Evolutionary conservation across 2,797 vertebrate species (phyloP).

Genomic region (Myotis planiceps): DNA sequence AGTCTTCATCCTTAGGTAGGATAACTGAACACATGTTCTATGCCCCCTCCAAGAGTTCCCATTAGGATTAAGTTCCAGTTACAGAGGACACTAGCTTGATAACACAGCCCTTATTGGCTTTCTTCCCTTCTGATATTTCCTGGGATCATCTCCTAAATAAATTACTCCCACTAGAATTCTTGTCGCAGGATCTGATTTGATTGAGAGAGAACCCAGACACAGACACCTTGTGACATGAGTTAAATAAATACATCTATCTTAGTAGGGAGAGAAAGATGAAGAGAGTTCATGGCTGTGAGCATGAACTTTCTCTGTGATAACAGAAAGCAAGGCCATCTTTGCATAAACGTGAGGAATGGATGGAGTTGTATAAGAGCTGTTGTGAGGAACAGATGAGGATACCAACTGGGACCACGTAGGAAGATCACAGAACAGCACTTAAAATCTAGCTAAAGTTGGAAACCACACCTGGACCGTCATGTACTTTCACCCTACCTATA

Average conservation of each 20-base stretch:
- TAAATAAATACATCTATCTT: neutral
- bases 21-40: neutral
- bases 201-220: neutral
- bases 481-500: neutral
- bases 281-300: neutral
- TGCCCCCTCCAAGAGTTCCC: neutral
- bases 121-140: neutral
- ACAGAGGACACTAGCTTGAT: neutral
- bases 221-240: neutral
- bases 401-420: neutral
- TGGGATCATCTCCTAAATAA: neutral
- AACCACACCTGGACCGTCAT: conserved; percentile 13
- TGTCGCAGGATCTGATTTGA: neutral
- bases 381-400: neutral
- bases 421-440: neutral
- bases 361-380: neutral
- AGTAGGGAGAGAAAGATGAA: neutral
- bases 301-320: neutral
- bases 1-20: fast-evolving
- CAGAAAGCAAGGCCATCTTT: neutral
- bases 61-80: neutral
- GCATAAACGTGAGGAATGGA: neutral
- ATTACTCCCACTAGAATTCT: neutral
- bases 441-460: conserved; percentile 1
- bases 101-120: neutral